Percentiles rank a stretch among this genome's conserved stretches.
Conservation (phyloP, 2,797 vertebrate species). For the Sebastes cheni region DNA sequence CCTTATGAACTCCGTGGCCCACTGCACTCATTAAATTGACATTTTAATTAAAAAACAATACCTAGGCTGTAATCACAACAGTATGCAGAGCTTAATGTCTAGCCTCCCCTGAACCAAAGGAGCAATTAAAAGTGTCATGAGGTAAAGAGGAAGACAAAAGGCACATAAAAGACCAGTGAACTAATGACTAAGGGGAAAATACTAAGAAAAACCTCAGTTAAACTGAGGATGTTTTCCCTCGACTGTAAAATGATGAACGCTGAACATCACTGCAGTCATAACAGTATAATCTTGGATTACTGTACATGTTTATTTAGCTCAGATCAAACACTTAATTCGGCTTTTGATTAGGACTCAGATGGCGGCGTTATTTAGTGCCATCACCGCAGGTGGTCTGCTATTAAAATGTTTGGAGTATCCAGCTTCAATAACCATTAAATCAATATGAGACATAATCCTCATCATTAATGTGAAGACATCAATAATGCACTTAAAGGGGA, state of each 20-base stretch:
- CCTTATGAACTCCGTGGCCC: neutral
- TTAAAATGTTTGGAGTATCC: constrained; percentile 37
- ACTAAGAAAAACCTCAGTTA: neutral
- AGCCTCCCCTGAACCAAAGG: neutral
- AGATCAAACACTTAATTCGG: constrained; percentile 40
- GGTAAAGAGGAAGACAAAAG: neutral
- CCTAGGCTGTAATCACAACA: neutral
- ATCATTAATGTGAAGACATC: constrained; percentile 11
- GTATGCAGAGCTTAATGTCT: neutral
- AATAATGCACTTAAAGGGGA: constrained; percentile 4
- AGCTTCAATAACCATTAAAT: constrained; percentile 13
- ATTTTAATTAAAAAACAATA: constrained; percentile 11
- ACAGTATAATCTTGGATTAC: constrained; percentile 52
- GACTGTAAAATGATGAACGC: neutral
- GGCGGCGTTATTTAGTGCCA: constrained; percentile 21
- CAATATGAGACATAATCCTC: constrained; percentile 48
- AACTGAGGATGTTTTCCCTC: neutral
- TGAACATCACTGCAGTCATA: neutral
- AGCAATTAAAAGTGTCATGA: neutral
- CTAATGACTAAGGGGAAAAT: neutral
- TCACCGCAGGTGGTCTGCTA: constrained; percentile 42
- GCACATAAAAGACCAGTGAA: neutral
- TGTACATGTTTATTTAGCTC: constrained; percentile 15
- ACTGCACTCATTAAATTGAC: neutral
- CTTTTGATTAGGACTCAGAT: constrained; percentile 39